Evolutionary conservation across 2,797 vertebrate genomes (phyloP).

Genomic region (Peromyscus eremicus): DNA sequence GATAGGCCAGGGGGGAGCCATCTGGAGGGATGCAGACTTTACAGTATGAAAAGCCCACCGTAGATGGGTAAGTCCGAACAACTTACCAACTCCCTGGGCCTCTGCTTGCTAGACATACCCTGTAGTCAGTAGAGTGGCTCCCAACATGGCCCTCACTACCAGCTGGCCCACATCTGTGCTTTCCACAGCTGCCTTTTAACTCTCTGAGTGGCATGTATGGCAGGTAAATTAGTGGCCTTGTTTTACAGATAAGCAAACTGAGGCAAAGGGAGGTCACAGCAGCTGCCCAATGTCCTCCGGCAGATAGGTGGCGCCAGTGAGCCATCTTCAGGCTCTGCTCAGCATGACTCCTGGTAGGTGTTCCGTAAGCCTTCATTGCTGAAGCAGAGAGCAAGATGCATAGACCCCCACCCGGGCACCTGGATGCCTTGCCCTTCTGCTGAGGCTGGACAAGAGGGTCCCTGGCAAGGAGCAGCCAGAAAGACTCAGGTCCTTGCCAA

Average conservation of each 20-base stretch:
- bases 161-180: neutral
- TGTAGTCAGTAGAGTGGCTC: neutral
- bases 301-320: neutral
- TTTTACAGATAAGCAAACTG: neutral
- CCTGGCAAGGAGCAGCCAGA: no score
- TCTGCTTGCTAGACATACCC: neutral
- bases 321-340: neutral
- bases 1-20: accelerated
- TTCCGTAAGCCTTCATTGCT: neutral
- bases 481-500: neutral
- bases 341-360: neutral
- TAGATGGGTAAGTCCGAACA: neutral
- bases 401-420: neutral
- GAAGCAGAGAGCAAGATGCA: neutral
- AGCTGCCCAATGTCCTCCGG: neutral
- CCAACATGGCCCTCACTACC: neutral
- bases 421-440: neutral
- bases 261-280: neutral
- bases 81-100: neutral
- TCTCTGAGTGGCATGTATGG: neutral
- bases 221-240: neutral
- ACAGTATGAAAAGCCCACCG: neutral
- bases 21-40: neutral
- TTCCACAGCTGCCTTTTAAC: neutral
- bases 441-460: neutral